These are phyloP conservation scores for Drosophila nannoptera DNA, from an alignment of 1,140 invertebrate genomes.

Conservation along the genomic window DNA sequence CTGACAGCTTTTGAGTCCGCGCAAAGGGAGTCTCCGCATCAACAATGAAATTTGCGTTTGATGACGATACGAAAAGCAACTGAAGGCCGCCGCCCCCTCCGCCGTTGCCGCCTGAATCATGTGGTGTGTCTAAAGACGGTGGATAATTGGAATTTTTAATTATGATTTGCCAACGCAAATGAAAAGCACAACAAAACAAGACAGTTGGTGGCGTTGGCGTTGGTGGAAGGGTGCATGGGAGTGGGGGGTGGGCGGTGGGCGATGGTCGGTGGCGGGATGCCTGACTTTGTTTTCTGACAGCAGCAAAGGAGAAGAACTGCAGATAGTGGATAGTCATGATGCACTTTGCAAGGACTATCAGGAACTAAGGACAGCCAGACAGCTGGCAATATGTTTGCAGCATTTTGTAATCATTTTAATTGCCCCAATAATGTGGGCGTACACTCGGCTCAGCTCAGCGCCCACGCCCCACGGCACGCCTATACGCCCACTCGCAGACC, in stretches of 20 bases:
- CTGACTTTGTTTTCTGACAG: slow-evolving; percentile 1
- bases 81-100: neutral
- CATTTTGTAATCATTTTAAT: slow-evolving; percentile 74
- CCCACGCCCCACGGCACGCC: neutral
- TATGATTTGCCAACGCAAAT: slow-evolving; percentile 66
- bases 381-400: slow-evolving; percentile 30
- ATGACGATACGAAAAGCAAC: slow-evolving; percentile 8
- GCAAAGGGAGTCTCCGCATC: slow-evolving; percentile 9
- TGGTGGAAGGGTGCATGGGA: neutral
- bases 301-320: neutral
- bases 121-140: slow-evolving; percentile 44
- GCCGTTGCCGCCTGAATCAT: slow-evolving; percentile 1
- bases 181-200: slow-evolving; percentile 19
- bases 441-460: neutral
- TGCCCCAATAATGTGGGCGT: slow-evolving; percentile 61
- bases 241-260: neutral
- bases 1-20: neutral
- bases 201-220: too few relatives aligned
- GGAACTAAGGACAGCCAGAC: neutral
- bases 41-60: slow-evolving; percentile 40
- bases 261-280: too few relatives aligned
- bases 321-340: slow-evolving; percentile 18
- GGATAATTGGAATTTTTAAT: slow-evolving; percentile 74
- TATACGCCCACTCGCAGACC: slow-evolving; percentile 7
- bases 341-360: slow-evolving; percentile 47